Evolutionary conservation across 2,888 invertebrate genomes (phyloP).

Genomic region (Cordilura impudica): DNA sequence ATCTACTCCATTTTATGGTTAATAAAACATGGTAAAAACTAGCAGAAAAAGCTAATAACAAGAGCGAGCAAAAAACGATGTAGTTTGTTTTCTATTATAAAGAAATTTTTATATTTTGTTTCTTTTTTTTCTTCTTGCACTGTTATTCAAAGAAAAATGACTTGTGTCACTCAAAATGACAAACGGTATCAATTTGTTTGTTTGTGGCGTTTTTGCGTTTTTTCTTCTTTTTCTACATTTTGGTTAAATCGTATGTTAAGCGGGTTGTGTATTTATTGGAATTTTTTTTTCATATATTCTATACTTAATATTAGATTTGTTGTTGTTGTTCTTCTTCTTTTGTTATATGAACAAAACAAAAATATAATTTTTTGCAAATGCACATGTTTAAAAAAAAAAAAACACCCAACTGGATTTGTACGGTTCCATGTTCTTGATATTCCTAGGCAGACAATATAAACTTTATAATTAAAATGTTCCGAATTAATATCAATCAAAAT

Average conservation of each 20-base stretch:
- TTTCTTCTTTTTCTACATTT: not conserved
- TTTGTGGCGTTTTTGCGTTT: not conserved
- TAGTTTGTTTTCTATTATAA: not conserved
- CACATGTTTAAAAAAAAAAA: not conserved
- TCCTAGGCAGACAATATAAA: no score
- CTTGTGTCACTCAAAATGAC: conserved; percentile 44
- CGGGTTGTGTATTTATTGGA: conserved; percentile 25
- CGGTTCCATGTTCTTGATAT: no score
- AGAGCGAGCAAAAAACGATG: not conserved
- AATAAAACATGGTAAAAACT: no score
- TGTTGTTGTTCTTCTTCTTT: not conserved
- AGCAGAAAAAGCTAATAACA: no score
- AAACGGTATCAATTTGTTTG: conserved; percentile 24
- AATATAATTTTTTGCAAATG: not conserved
- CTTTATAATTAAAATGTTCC: no score
- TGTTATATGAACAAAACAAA: not conserved
- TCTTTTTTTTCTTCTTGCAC: not conserved
- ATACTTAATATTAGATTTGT: not conserved
- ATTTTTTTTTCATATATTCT: not conserved
- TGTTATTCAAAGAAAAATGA: conserved; percentile 20
- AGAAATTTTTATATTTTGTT: not conserved
- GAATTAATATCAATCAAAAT: no score
- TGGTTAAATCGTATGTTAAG: conserved; percentile 7
- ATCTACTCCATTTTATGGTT: no score
- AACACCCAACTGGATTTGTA: no score